Conservation (phyloP, 2,888 invertebrate species). For the Pedicia rivosa region DNA sequence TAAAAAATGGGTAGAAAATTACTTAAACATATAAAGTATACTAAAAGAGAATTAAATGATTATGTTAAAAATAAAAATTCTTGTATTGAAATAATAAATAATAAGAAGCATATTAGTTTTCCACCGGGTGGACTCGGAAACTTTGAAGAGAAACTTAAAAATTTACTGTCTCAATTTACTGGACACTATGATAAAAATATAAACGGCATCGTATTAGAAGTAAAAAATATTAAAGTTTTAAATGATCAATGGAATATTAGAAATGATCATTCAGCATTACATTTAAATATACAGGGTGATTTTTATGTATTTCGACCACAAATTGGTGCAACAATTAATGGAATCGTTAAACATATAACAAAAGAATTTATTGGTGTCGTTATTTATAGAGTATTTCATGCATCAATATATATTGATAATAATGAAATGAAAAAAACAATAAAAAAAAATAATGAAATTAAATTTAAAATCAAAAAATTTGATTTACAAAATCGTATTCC, state of each 20-base stretch:
- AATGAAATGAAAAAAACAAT: slow-evolving; percentile 24
- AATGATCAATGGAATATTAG: slow-evolving; percentile 32
- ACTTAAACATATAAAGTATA: slow-evolving; percentile 27
- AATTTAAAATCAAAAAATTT: slow-evolving; percentile 25
- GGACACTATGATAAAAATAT: slow-evolving; percentile 36
- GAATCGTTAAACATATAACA: slow-evolving; percentile 39
- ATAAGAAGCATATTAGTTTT: slow-evolving; percentile 33
- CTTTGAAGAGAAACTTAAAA: slow-evolving; percentile 32
- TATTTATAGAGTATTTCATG: slow-evolving; percentile 46
- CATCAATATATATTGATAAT: slow-evolving; percentile 35
- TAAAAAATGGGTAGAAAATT: slow-evolving; percentile 23
- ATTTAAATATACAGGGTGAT: slow-evolving; percentile 41
- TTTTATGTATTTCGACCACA: slow-evolving; percentile 46
- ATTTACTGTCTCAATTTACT: slow-evolving; percentile 29
- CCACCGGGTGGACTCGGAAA: slow-evolving; percentile 36
- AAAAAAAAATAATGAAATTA: slow-evolving; percentile 30
- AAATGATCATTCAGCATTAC: slow-evolving; percentile 38
- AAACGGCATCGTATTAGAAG: slow-evolving; percentile 42
- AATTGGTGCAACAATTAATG: slow-evolving; percentile 36
- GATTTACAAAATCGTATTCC: slow-evolving; percentile 24
- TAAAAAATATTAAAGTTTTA: slow-evolving; percentile 39
- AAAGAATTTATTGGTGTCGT: slow-evolving; percentile 41
- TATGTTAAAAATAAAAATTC: slow-evolving; percentile 33
- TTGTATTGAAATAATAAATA: slow-evolving; percentile 32
- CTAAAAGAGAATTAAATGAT: slow-evolving; percentile 30